These are phyloP conservation scores for Lophotriccus pileatus DNA, from an alignment of 2,797 vertebrate genomes.

Conservation along the genomic window DNA sequence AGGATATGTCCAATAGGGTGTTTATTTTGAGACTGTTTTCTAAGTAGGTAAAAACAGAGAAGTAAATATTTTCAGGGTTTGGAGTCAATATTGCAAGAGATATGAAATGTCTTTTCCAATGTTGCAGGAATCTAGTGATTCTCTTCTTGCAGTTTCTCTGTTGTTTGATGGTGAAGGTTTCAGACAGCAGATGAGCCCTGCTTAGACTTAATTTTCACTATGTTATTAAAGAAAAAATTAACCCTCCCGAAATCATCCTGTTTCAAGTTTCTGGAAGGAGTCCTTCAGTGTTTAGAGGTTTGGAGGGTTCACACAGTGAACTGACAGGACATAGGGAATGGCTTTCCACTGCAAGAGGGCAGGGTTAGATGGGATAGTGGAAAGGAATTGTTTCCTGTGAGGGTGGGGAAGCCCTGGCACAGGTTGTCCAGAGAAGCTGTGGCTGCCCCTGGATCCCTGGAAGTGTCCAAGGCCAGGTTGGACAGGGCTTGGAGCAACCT, in stretches of 20 bases:
- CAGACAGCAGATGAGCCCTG: neutral
- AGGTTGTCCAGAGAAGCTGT: neutral
- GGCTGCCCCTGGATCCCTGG: neutral
- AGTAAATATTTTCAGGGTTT: neutral
- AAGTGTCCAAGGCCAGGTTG: fast-evolving
- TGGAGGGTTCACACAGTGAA: fast-evolving
- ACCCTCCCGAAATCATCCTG: too few species aligned
- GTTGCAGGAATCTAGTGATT: fast-evolving
- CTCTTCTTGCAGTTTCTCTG: neutral
- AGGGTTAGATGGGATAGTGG: neutral
- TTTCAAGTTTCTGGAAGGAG: neutral
- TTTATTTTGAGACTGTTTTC: neutral
- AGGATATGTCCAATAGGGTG: neutral
- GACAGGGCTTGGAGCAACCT: neutral
- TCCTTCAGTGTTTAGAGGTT: neutral
- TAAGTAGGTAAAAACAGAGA: neutral
- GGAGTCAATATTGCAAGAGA: neutral
- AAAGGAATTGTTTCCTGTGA: neutral
- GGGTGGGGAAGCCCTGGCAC: neutral
- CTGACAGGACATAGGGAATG: fast-evolving
- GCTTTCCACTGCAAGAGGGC: neutral
- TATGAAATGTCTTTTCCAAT: neutral
- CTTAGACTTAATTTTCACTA: neutral
- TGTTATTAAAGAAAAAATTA: neutral
- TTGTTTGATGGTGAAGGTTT: neutral